Base-by-base conservation (phyloP, 1,140 invertebrate species). In the Drosophila subobscura region DNA sequence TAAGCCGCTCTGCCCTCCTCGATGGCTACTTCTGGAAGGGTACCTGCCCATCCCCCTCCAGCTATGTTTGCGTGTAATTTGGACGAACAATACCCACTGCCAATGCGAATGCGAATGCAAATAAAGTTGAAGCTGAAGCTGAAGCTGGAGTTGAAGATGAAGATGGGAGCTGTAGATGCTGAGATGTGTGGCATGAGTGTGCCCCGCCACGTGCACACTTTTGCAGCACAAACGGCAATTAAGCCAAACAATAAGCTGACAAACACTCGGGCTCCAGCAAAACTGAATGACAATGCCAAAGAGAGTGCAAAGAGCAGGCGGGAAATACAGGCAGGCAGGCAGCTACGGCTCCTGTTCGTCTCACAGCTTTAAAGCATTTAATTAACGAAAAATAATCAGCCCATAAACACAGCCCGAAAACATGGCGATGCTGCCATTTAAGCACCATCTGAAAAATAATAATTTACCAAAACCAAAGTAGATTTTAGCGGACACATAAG, bases 181-280 rank as follows among this genome's bases (percentile, higher is more conserved):
- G 16, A 20, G 0, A 20, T 37, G 29, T 68, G 64, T 61, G 45
- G 46, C 71, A 60, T 77, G 63, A 50, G 33, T 12, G 10, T 37
- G 22, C 33, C 8, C 2, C 56, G 22, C 42, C 33, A 50, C 59
- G 16, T 20, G 51, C 66, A 73, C 73, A 63, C 68, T 77, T 54
- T 74, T 54, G 51, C 83, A 64, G 78, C 67, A 74, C 80, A 85
- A 79, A 75, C 77, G 83, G 77, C 81, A 88, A 86, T 85, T 85
- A 85, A 81, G 52, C 58, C 81, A 61, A 73, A 86, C 81, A 86
- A 86, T 88, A 86, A 86, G 83, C 83, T 71, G 65, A 59, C 83
- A 86, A 86, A 86, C 81, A 86, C 78, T 86, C 61, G 61, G 45
- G 61, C 33, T 10, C n/a, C n/a, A 66, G 55, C 63, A 23, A 29